A percentile compares a stretch with the other conserved stretches of the same genome.
Evolutionary conservation across 2,888 invertebrate genomes (phyloP).

Genomic region (Sipunculus nudus): DNA sequence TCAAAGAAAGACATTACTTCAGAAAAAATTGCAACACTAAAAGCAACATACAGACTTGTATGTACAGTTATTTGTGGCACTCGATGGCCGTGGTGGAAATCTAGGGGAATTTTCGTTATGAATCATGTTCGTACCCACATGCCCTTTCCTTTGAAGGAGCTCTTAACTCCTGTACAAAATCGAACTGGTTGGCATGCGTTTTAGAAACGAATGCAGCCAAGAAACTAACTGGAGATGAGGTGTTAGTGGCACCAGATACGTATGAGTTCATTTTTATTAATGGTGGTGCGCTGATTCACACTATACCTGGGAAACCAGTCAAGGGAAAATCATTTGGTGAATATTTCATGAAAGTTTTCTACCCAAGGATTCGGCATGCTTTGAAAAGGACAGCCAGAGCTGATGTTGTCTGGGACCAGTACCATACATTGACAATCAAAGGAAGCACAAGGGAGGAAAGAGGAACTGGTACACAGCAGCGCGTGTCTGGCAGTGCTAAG

Average conservation of each 20-base stretch:
- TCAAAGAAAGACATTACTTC: conserved; percentile 7
- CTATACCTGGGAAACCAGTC: no score
- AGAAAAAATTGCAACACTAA: neutral
- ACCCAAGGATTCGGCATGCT: conserved; percentile 13
- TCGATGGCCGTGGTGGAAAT: conserved; percentile 16
- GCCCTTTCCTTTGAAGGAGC: no score
- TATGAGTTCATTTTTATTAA: no score
- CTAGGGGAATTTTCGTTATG: conserved; percentile 16
- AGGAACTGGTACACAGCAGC: conserved; percentile 21
- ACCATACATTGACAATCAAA: conserved; percentile 17
- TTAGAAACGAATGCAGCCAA: no score
- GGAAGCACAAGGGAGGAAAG: conserved; percentile 13
- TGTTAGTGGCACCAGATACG: no score
- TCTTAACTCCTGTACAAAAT: no score
- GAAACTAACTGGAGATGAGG: no score
- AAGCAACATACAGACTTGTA: neutral
- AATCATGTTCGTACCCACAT: no score
- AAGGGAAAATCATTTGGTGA: no score
- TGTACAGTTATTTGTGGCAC: neutral
- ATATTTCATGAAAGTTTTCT: no score
- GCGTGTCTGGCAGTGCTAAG: conserved; percentile 15
- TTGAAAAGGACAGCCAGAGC: conserved; percentile 20
- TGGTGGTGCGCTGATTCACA: no score
- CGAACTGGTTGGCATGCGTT: no score
- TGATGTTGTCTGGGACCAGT: conserved; percentile 21